Base-by-base conservation (phyloP, 2,797 vertebrate species). In the Cuculus canorus region DNA sequence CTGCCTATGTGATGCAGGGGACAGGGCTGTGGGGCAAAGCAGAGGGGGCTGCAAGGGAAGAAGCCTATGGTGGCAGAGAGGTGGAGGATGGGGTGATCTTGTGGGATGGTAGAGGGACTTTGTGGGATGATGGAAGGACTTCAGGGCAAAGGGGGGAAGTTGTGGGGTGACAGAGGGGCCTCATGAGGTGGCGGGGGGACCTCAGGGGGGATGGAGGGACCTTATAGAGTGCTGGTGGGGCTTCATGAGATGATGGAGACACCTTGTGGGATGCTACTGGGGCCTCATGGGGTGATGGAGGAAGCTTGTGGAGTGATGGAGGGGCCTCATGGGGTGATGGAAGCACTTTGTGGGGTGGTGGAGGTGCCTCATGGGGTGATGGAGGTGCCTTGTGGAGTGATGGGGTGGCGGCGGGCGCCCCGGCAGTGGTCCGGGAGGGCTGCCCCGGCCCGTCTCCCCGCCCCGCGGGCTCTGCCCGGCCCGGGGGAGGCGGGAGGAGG, bases 401-500 rank as follows among this genome's bases (percentile, higher is more conserved):
- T 52, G 50, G 50, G 50, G 25, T 27, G 50, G 25, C n/a, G 14
- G 28, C 13, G 22, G 35, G 30, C 11, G 23, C 14, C 5, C 21
- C 53, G 3, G 60, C 2, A 59, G 13, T 4, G 60, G 32, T 15
- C 22, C 12, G 8, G 6, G 16, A 17, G 17, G 10, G 21, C 61
- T 12, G 39, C 59, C 63, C 14, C 22, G 12, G 50, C 35, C 72
- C 14, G 2, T 63, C 19, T 92, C 77, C 48, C 59, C 87, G 57
- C 84, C 90, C 71, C 73, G 65, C 17, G 78, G 60, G 54, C 75
- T 64, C 89, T 92, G 7, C 71, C 71, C 45, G 41, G 61, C 63
- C 13, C 41, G 39, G 82, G 92, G 86, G 73, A 30, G 86, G 92
- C 50, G 63, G 91, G 88, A 78, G 43, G 81, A 91, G 91, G 85